These are phyloP conservation scores for Pocillopora grandis DNA, from an alignment of 92 coral and sea anemone genomes.

Conservation along the genomic window DNA sequence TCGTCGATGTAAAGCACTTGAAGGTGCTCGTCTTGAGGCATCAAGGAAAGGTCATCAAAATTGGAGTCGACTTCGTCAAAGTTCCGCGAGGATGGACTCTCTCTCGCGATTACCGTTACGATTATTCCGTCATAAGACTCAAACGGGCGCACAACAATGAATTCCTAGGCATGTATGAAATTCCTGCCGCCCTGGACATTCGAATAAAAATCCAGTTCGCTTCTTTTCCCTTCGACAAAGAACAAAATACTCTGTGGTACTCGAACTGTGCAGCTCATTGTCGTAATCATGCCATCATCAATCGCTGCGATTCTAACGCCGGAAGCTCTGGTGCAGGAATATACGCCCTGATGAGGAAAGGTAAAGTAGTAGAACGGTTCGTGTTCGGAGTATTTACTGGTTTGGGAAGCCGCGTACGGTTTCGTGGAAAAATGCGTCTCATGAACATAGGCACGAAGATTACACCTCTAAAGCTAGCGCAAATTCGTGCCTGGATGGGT, in stretches of 20 bases:
- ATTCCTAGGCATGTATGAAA: slow-evolving; percentile 22
- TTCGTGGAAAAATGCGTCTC: slow-evolving; percentile 35
- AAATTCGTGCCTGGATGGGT: slow-evolving; percentile 65
- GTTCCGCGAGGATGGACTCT: slow-evolving; percentile 66
- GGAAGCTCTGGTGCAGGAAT: slow-evolving; percentile 77
- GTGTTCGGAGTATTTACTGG: slow-evolving; percentile 76
- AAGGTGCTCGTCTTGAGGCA: slow-evolving; percentile 65
- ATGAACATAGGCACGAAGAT: slow-evolving; percentile 69
- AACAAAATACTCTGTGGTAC: slow-evolving; percentile 56
- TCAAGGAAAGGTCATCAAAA: slow-evolving; percentile 48
- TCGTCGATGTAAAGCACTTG: slow-evolving; percentile 39
- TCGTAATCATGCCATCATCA: slow-evolving; percentile 43
- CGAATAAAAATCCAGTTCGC: slow-evolving; percentile 48
- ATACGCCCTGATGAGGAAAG: slow-evolving; percentile 33
- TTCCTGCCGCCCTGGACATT: not conserved
- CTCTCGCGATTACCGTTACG: slow-evolving; percentile 40
- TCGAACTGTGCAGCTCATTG: slow-evolving; percentile 50
- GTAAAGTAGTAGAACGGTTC: slow-evolving; percentile 31
- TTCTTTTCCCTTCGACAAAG: slow-evolving; percentile 65
- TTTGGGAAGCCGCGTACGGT: slow-evolving; percentile 46
- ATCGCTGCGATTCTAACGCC: slow-evolving; percentile 56
- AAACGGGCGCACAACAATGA: slow-evolving; percentile 14
- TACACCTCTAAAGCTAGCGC: slow-evolving; percentile 61
- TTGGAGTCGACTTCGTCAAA: slow-evolving; percentile 43
- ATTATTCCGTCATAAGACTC: slow-evolving; percentile 62